A percentile compares a stretch with the other conserved stretches of the same genome.
phyloP scores from a whole-genome alignment of 2,113 vertebrate genomes.

The Dasypus novemcinctus region DNA sequence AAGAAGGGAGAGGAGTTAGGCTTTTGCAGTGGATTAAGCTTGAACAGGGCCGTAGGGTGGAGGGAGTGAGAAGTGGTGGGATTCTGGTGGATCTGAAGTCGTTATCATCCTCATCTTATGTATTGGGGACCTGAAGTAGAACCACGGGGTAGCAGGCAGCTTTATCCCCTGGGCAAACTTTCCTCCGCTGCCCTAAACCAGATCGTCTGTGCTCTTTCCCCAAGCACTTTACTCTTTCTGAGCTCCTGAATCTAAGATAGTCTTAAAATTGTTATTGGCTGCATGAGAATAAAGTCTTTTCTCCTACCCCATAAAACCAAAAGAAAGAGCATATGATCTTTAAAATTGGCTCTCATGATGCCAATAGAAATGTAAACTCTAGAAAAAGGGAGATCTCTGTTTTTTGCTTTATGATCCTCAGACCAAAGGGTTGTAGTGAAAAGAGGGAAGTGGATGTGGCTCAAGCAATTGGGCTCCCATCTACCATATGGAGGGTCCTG shows the following conservation, averaged over 20 bases:
- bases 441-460: no score
- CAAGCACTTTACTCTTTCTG: neutral
- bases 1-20: neutral
- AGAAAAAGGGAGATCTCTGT: neutral
- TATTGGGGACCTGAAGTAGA: neutral
- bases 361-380: neutral
- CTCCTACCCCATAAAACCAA: neutral
- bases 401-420: neutral
- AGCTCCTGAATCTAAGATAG: neutral
- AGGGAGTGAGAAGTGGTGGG: neutral
- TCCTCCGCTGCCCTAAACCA: neutral
- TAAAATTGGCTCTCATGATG: neutral
- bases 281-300: neutral
- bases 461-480: no score
- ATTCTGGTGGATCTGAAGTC: neutral
- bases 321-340: neutral
- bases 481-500: no score
- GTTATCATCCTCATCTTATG: neutral
- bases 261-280: neutral
- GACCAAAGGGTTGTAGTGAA: neutral
- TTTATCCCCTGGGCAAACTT: neutral
- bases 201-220: neutral
- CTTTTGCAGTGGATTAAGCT: neutral
- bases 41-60: neutral
- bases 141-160: accelerated